These are phyloP conservation scores for Ochropleura plecta DNA, from an alignment of 2,888 invertebrate genomes.

Conservation along the genomic window DNA sequence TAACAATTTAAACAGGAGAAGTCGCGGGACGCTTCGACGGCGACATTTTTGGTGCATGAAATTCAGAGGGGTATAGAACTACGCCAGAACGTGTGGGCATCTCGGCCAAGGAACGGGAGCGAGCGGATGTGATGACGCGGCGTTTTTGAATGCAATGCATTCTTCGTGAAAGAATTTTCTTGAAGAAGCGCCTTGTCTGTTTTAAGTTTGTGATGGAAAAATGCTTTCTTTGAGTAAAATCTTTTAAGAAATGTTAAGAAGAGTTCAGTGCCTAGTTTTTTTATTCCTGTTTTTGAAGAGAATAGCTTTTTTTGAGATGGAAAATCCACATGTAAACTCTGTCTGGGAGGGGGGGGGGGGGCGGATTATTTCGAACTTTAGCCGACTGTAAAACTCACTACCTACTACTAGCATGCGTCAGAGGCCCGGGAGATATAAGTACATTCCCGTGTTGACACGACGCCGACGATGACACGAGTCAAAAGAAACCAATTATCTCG, in stretches of 20 bases:
- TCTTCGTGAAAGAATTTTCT: constrained; percentile 7
- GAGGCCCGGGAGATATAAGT: no score
- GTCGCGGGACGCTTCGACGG: constrained; percentile 69
- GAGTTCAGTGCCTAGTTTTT: neutral
- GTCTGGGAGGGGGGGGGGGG: no score
- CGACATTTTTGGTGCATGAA: constrained; percentile 85
- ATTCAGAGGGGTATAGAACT: constrained; percentile 70
- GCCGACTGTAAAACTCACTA: no score
- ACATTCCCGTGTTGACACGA: no score
- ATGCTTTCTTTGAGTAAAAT: constrained; percentile 14
- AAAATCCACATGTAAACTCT: no score
- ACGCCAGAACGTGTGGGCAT: constrained; percentile 46
- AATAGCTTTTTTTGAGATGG: neutral
- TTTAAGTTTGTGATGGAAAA: constrained; percentile 19
- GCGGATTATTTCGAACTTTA: no score
- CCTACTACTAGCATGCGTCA: no score
- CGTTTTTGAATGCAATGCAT: constrained; percentile 26
- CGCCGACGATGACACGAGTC: no score
- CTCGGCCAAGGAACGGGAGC: constrained; percentile 26
- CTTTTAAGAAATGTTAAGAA: constrained; percentile 1
- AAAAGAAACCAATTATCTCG: no score
- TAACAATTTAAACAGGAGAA: constrained; percentile 85
- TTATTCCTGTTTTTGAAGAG: neutral
- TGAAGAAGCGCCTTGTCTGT: neutral
- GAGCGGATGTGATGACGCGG: constrained; percentile 40